phyloP scores from a whole-genome alignment of 2,113 vertebrate genomes.

The Neoarius graeffei region DNA sequence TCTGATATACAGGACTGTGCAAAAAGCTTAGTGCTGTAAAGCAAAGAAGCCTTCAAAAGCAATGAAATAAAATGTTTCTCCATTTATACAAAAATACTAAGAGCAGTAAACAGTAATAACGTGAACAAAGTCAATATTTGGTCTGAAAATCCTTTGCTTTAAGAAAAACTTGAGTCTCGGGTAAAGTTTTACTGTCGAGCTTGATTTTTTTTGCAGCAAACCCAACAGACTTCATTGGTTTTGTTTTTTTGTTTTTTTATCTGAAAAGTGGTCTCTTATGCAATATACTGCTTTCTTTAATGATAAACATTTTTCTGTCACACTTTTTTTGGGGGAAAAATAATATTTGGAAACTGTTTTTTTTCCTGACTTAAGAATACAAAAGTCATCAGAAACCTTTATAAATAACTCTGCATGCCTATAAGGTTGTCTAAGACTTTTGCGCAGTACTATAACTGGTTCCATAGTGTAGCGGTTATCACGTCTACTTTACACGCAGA shows the following conservation, averaged over 20 bases:
- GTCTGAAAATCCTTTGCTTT: background rate
- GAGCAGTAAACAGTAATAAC: background rate
- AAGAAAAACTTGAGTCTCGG: too few species aligned
- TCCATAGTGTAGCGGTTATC: constrained; percentile 99
- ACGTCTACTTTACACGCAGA: constrained; percentile 99
- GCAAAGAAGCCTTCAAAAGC: too few species aligned
- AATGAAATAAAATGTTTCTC: too few species aligned
- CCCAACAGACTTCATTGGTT: too few species aligned
- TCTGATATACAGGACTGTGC: too few species aligned
- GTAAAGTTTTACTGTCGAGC: too few species aligned
- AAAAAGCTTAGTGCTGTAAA: too few species aligned
- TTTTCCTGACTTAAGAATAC: background rate
- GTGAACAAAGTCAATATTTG: background rate
- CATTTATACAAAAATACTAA: background rate
- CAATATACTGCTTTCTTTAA: too few species aligned
- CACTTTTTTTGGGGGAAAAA: background rate
- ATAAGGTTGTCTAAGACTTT: background rate
- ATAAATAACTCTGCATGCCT: background rate
- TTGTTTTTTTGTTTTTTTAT: too few species aligned
- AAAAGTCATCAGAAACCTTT: background rate
- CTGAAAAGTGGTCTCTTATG: too few species aligned
- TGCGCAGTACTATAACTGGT: constrained; percentile 49
- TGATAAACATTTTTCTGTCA: background rate
- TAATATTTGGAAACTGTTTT: background rate
- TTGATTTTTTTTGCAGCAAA: too few species aligned